These are phyloP conservation scores for Pantelozetes paolii DNA, from an alignment of 2,888 invertebrate genomes.

Conservation along the genomic window DNA sequence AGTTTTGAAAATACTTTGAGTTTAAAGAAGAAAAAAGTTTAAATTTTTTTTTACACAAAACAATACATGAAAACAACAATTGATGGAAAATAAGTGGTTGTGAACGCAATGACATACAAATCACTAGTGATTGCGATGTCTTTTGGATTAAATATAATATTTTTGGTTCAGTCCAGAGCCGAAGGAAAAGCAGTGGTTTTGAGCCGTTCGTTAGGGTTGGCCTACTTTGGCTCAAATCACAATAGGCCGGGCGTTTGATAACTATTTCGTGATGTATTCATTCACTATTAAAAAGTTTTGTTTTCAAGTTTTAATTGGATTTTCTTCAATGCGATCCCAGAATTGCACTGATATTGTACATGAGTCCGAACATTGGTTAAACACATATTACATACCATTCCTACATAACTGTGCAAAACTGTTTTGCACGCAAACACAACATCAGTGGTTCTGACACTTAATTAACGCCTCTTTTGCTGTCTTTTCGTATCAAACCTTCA, in stretches of 20 bases:
- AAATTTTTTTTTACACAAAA: neutral
- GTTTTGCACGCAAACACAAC: slow-evolving; percentile 18
- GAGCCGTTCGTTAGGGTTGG: slow-evolving; percentile 28
- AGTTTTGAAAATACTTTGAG: neutral
- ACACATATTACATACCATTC: neutral
- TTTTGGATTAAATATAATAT: neutral
- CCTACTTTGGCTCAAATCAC: slow-evolving; percentile 22
- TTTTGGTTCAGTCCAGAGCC: neutral
- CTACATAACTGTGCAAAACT: neutral
- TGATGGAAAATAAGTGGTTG: neutral
- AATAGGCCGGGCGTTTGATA: slow-evolving; percentile 29
- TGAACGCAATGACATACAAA: slow-evolving; percentile 27
- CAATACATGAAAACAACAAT: neutral
- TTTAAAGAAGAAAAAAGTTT: neutral
- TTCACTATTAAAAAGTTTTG: slow-evolving; percentile 1
- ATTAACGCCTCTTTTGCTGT: neutral
- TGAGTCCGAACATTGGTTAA: neutral
- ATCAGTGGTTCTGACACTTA: neutral
- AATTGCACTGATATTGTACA: slow-evolving; percentile 1
- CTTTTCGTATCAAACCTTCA: neutral
- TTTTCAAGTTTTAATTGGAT: slow-evolving; percentile 3
- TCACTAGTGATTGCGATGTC: slow-evolving; percentile 25
- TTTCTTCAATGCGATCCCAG: neutral
- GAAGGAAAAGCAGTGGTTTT: slow-evolving; percentile 26
- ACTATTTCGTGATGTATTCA: slow-evolving; percentile 28